Evolutionary conservation across 2,113 vertebrate genomes (phyloP).

Genomic region (Sebastes schlegelii): DNA sequence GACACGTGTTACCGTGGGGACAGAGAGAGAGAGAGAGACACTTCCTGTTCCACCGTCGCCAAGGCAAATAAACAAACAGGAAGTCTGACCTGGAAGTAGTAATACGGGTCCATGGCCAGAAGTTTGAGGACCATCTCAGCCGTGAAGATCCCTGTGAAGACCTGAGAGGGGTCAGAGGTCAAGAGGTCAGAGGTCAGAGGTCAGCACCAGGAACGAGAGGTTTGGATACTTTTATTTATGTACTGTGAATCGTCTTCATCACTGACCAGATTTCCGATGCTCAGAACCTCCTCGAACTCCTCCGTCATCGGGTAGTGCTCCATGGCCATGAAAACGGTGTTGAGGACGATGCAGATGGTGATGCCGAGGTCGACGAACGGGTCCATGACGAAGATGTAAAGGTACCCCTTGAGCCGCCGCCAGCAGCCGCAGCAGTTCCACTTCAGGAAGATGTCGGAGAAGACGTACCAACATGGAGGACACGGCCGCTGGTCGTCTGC

Average conservation of each 20-base stretch:
- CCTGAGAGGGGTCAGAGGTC: slow-evolving; percentile 77
- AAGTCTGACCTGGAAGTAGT: slow-evolving; percentile 88
- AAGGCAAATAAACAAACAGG: background rate
- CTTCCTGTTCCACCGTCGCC: too few relatives aligned
- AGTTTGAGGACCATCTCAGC: slow-evolving; percentile 97
- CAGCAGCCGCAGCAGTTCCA: slow-evolving; percentile 92
- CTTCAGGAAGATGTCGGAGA: slow-evolving; percentile 87
- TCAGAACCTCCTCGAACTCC: slow-evolving; percentile 87
- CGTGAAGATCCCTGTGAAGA: slow-evolving; percentile 96
- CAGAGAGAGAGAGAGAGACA: background rate
- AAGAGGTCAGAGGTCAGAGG: background rate
- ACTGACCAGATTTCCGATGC: slow-evolving; percentile 91
- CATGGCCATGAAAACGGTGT: slow-evolving; percentile 98
- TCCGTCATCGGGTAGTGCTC: slow-evolving; percentile 94
- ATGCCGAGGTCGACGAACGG: slow-evolving; percentile 96
- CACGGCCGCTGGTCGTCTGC: slow-evolving; percentile 91
- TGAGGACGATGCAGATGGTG: slow-evolving; percentile 97
- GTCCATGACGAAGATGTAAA: slow-evolving; percentile 91
- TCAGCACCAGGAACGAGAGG: background rate
- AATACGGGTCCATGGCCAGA: slow-evolving; percentile 93
- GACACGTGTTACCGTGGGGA: background rate
- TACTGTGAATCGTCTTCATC: background rate
- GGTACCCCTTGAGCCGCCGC: slow-evolving; percentile 84
- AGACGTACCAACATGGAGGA: slow-evolving; percentile 92
- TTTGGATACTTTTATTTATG: background rate